phyloP scores from a whole-genome alignment of 2,888 invertebrate genomes.

The Netelia fuscicornis region DNA sequence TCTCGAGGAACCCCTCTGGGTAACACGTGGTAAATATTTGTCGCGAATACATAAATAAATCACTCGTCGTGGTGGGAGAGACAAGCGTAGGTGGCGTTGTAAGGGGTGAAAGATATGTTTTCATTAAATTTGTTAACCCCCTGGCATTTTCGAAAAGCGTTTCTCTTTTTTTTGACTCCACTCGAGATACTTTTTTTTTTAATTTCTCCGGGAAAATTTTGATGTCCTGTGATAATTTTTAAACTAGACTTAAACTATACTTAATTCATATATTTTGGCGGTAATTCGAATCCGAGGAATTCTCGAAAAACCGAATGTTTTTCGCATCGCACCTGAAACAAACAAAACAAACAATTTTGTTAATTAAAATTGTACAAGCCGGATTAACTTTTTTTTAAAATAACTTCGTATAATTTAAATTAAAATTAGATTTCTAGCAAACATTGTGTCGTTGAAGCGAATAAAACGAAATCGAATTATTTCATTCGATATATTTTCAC shows the following conservation, averaged over 20 bases:
- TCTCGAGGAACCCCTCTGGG: conserved; percentile 29
- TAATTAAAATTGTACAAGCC: not conserved
- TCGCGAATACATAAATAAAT: conserved; percentile 59
- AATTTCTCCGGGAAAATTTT: too few relatives aligned
- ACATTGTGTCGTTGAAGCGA: too few relatives aligned
- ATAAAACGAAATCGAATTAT: too few relatives aligned
- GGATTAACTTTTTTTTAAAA: not conserved
- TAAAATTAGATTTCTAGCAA: too few relatives aligned
- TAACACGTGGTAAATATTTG: conserved; percentile 68
- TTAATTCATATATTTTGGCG: not conserved
- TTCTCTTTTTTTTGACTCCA: not conserved
- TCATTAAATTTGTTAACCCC: too few relatives aligned
- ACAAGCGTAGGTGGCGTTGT: not conserved
- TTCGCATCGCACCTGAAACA: not conserved
- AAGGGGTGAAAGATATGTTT: not conserved
- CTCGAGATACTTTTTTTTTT: too few relatives aligned
- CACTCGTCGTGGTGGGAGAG: conserved; percentile 31
- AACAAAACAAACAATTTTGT: not conserved
- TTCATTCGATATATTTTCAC: not conserved
- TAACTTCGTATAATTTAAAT: conserved; percentile 12
- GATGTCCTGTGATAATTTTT: too few relatives aligned
- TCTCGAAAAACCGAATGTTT: not conserved
- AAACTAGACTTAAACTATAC: too few relatives aligned
- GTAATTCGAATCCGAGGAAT: not conserved
- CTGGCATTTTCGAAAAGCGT: not conserved